Conservation (phyloP, 2,113 vertebrate genomes). For the Datnioides undecimradiatus region DNA sequence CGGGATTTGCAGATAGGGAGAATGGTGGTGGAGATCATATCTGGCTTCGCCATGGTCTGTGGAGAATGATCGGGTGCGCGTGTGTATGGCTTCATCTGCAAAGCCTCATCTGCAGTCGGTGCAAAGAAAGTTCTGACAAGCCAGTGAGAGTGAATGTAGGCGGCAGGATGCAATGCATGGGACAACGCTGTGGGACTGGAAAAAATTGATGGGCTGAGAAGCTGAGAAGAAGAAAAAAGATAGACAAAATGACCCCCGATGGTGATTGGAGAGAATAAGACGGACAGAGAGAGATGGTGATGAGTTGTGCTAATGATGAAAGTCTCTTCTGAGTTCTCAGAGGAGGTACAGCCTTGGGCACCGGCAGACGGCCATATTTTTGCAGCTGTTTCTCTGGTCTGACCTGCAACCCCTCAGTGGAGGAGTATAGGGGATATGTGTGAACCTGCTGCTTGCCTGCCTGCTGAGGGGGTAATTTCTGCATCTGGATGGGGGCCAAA, state of each 20-base stretch:
- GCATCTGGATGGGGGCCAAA: constrained; percentile 75
- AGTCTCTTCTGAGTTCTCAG: constrained; percentile 50
- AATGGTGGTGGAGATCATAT: constrained; percentile 68
- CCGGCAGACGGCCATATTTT: constrained; percentile 69
- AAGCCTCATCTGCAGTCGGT: constrained; percentile 63
- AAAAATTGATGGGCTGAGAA: constrained; percentile 28
- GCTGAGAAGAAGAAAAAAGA: constrained; percentile 29
- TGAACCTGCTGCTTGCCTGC: constrained; percentile 67
- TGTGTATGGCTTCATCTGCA: constrained; percentile 65
- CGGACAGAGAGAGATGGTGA: constrained; percentile 57
- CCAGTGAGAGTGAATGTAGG: constrained; percentile 22
- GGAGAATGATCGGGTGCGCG: constrained; percentile 60
- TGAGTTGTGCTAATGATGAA: constrained; percentile 71
- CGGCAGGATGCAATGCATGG: constrained; percentile 13
- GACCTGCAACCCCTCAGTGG: constrained; percentile 64
- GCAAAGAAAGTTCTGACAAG: constrained; percentile 43
- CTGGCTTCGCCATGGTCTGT: constrained; percentile 45
- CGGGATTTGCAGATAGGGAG: constrained; percentile 70
- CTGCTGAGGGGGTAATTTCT: constrained; percentile 79
- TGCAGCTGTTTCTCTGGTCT: constrained; percentile 74
- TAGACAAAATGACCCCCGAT: constrained; percentile 42
- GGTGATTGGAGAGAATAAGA: constrained; percentile 42
- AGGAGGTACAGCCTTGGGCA: constrained; percentile 73
- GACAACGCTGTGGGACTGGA: constrained; percentile 8
- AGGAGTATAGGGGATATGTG: constrained; percentile 57